Conservation (phyloP, 2,797 vertebrate species). For the Liasis olivaceus region DNA sequence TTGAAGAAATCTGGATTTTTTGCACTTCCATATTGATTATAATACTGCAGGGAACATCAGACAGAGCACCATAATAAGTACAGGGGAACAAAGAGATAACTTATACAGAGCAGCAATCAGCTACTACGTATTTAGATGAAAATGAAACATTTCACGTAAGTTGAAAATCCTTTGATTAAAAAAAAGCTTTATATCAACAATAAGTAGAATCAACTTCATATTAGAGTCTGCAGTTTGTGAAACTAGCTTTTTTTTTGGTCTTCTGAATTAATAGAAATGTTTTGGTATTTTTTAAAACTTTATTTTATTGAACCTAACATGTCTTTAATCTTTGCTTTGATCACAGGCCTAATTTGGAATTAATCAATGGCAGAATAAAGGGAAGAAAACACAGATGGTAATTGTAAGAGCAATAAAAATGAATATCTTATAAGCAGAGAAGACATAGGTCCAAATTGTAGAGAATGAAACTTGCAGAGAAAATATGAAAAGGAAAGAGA, state of each 20-base stretch:
- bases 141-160: constrained; percentile 50
- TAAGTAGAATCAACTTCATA: constrained; percentile 41
- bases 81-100: constrained; percentile 32
- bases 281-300: constrained; percentile 23
- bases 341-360: not conserved
- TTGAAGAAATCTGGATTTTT: not conserved
- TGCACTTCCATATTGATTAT: constrained; percentile 14
- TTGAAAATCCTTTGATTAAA: constrained; percentile 56
- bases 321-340: constrained; percentile 34
- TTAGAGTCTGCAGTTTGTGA: not conserved
- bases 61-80: constrained; percentile 42
- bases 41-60: constrained; percentile 12
- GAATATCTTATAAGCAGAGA: not conserved
- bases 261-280: constrained; percentile 41
- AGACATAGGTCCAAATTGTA: not conserved
- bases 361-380: constrained; percentile 11
- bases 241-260: not conserved
- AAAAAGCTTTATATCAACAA: constrained; percentile 56
- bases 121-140: constrained; percentile 14
- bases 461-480: not conserved
- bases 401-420: not conserved
- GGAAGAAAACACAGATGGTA: not conserved
- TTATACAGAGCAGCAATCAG: constrained; percentile 43
- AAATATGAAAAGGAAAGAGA: not conserved
- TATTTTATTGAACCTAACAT: constrained; percentile 27